Evolutionary conservation across 2,797 vertebrate species (phyloP), one percentile per base, ranked within the genome.

Genomic region (Salmo trutta): DNA sequence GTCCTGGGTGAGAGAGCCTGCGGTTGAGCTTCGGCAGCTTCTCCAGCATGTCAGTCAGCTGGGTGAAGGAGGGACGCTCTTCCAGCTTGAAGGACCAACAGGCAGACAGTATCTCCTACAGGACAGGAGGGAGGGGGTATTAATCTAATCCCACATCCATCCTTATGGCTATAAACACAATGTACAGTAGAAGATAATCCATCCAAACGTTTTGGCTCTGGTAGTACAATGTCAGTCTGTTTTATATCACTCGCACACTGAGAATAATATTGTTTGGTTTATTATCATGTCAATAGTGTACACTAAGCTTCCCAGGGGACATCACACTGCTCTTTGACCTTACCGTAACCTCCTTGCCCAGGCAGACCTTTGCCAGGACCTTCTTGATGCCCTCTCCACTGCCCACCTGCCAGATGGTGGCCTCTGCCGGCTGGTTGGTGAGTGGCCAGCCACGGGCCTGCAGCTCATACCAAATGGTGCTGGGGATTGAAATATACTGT

Each of bases 401-500:
- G 74, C 97, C 97, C 3, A 98, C 90, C 77, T 97, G 95, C 97
- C 97, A 99, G 84, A 98, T 97, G 77, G 95, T 91, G 0, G 97
- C 94, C 81, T 98, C 96, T 0, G 94, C 94, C 0, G 96, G 94
- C 79, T 96, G 97, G 80, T 80, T 94, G 84, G 94, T 95, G 79
- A 98, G 94, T 0, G 97, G 97, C 97, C 97, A 99, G 27, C 96
- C 94, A 82, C 96, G 91, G 0, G 94, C 95, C 84, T 99, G 97
- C 5, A 99, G 95, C 88, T 99, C 97, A 82, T 96, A 98, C 97
- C 96, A 98, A 83, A 99, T 93, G 0, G 97, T 98, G 86, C 97
- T 99, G 88, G 24, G 56, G 31, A 52, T 33, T 15, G 14, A 59
- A 27, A 52, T 14, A 24, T 4, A 14, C 47, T 10, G 59, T 47